phyloP scores from a whole-genome alignment of 2,888 invertebrate species.

The Synergus laeviventris region DNA sequence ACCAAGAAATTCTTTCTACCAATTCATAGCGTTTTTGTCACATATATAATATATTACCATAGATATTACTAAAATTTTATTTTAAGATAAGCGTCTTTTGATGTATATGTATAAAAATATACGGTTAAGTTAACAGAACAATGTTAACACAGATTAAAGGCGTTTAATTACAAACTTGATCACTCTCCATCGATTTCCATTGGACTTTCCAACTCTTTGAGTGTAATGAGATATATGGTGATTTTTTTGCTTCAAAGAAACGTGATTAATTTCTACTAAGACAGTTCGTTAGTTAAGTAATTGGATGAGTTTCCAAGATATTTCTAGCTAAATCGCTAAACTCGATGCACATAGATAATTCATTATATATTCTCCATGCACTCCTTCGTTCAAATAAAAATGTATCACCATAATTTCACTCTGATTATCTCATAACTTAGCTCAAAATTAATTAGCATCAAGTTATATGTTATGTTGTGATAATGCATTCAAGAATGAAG shows the following conservation, averaged over 20 bases:
- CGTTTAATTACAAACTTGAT: not conserved
- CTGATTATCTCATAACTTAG: not conserved
- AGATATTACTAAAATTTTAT: not conserved
- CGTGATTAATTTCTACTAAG: slow-evolving; percentile 36
- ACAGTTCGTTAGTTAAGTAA: slow-evolving; percentile 31
- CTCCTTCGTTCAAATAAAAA: not conserved
- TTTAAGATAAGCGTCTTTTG: not conserved
- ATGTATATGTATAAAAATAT: no score
- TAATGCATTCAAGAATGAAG: not conserved
- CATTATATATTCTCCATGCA: not conserved
- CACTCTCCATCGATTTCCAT: not conserved
- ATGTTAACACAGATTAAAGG: not conserved
- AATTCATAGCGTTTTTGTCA: not conserved
- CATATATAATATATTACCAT: no score
- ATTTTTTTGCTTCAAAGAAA: slow-evolving; percentile 20
- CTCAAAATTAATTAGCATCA: not conserved
- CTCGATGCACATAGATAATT: slow-evolving; percentile 7
- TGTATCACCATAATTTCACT: not conserved
- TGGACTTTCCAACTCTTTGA: slow-evolving; percentile 16
- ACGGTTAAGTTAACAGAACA: not conserved
- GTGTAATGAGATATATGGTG: slow-evolving; percentile 5
- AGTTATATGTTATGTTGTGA: not conserved
- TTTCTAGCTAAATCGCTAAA: not conserved
- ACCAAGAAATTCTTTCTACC: not conserved
- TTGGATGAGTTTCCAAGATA: slow-evolving; percentile 24